Evolutionary conservation across 2,888 invertebrate species (phyloP).

Genomic region (Andrena haemorrhoa): DNA sequence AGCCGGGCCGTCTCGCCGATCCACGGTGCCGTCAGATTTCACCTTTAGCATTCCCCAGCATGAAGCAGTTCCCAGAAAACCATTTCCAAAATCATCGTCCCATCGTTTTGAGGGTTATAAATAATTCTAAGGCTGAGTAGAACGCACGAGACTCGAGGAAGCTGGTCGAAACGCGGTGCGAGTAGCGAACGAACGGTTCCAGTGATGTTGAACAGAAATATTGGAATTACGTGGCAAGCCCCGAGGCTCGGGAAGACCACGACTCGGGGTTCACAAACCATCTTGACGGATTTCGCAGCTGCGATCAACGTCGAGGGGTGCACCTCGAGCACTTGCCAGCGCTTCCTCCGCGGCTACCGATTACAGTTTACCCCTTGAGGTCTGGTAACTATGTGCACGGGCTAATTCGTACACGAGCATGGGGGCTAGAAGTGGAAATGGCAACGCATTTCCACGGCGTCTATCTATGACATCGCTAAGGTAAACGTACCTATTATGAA

Average conservation of each 20-base stretch:
- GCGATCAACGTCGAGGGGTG: constrained; percentile 25
- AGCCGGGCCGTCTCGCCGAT: too few relatives aligned
- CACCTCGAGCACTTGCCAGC: constrained; percentile 21
- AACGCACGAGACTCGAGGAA: constrained; percentile 5
- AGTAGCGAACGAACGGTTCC: constrained; percentile 15
- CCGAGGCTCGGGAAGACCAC: constrained; percentile 37
- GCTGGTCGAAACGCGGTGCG: background rate
- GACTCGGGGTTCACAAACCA: constrained; percentile 45
- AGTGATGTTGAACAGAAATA: constrained; percentile 13
- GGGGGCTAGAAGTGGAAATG: too few relatives aligned
- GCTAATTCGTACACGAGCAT: background rate
- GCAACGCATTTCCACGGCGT: too few relatives aligned
- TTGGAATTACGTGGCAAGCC: constrained; percentile 40
- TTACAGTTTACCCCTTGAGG: constrained; percentile 22
- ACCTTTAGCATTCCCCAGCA: background rate
- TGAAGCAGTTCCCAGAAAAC: background rate
- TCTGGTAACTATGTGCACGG: background rate
- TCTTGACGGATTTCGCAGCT: constrained; percentile 42
- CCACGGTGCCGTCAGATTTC: too few relatives aligned
- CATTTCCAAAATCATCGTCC: constrained; percentile 10
- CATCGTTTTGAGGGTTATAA: constrained; percentile 3
- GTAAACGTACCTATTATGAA: too few relatives aligned
- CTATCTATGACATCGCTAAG: too few relatives aligned
- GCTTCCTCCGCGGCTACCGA: constrained; percentile 41
- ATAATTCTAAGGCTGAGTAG: too few relatives aligned